Percentiles rank a stretch among this genome's conserved stretches.
phyloP scores from a whole-genome alignment of 2,797 vertebrate species.

The Sus cebifrons region DNA sequence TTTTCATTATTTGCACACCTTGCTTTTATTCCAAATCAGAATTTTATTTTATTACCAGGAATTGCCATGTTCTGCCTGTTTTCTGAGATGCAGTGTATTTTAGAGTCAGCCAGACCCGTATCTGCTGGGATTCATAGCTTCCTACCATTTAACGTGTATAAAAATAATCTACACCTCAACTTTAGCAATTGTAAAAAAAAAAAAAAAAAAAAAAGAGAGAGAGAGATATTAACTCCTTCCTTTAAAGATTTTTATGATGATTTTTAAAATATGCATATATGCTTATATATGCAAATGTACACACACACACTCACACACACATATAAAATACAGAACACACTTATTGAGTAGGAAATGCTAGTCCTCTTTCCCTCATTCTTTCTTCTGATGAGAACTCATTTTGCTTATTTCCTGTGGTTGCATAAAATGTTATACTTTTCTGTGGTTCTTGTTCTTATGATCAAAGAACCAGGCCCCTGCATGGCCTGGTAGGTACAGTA shows the following conservation, averaged over 20 bases:
- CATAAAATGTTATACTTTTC: background rate
- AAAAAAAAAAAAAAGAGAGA: too few relatives aligned
- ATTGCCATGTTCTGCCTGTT: slow-evolving; percentile 1
- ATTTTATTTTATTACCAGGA: background rate
- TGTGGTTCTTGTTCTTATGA: background rate
- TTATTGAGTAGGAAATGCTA: background rate
- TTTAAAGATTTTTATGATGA: background rate
- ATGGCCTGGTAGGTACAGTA: background rate
- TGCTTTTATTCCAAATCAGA: slow-evolving; percentile 54
- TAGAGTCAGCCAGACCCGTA: background rate
- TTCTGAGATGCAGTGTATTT: slow-evolving; percentile 29
- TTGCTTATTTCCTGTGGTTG: slow-evolving; percentile 27
- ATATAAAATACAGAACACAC: background rate
- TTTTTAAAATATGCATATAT: background rate
- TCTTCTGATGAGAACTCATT: background rate
- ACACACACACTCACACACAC: background rate
- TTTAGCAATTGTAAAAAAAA: background rate
- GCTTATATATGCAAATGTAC: background rate
- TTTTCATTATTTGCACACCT: background rate
- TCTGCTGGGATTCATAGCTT: background rate
- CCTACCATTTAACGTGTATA: background rate
- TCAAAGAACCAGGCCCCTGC: background rate
- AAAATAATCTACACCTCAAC: background rate
- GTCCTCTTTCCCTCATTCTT: background rate
- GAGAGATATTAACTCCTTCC: background rate